Conservation (phyloP, 1,140 invertebrate genomes). For the Oryctes rhinoceros region DNA sequence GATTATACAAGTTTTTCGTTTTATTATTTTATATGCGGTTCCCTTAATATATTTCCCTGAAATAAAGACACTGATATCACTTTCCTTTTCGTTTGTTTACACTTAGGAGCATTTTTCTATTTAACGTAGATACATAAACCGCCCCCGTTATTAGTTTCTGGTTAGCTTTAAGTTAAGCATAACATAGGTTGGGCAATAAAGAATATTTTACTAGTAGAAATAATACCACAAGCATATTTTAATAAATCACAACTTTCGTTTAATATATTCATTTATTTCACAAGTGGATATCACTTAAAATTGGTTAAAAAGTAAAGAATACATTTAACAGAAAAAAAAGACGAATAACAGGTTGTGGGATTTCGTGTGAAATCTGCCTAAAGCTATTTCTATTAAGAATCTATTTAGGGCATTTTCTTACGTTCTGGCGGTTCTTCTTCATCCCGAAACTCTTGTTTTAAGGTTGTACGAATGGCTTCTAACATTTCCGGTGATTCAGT, state of each 20-base stretch:
- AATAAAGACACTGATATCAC: too few relatives aligned
- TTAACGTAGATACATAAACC: too few relatives aligned
- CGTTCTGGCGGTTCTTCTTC: slow-evolving; percentile 22
- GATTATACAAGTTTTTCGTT: background rate
- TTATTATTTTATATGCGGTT: background rate
- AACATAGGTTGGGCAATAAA: too few relatives aligned
- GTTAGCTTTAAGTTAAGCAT: too few relatives aligned
- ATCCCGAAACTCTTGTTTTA: slow-evolving; percentile 13
- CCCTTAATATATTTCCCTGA: too few relatives aligned
- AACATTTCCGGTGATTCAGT: slow-evolving; percentile 22
- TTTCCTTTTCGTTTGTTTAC: too few relatives aligned
- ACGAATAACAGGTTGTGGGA: background rate
- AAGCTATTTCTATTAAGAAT: background rate
- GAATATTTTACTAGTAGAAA: too few relatives aligned
- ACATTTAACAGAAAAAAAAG: slow-evolving; percentile 27
- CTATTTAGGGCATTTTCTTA: slow-evolving; percentile 15
- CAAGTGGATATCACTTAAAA: background rate
- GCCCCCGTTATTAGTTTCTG: too few relatives aligned
- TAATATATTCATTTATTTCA: slow-evolving; percentile 34
- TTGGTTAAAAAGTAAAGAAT: slow-evolving; percentile 10
- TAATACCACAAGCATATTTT: background rate
- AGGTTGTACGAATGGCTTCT: slow-evolving; percentile 5
- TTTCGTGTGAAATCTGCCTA: background rate
- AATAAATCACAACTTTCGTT: background rate
- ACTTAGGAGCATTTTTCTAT: too few relatives aligned